Conservation (phyloP, 2,888 invertebrate species). For the Agrotis puta region DNA sequence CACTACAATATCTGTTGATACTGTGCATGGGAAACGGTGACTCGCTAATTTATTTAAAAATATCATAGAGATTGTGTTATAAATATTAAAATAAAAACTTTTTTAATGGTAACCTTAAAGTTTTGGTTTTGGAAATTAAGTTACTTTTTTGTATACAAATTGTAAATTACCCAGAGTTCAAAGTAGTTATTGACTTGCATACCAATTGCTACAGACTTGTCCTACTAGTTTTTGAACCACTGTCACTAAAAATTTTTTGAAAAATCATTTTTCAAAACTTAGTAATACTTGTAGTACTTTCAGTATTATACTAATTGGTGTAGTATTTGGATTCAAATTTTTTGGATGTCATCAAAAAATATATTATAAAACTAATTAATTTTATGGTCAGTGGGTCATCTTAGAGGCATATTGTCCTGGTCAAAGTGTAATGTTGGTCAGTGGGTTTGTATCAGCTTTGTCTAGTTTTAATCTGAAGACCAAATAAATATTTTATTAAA, state of each 20-base stretch:
- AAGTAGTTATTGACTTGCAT: conserved; percentile 22
- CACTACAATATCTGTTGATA: conserved; percentile 67
- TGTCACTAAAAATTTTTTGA: neutral
- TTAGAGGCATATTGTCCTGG: no score
- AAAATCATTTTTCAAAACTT: neutral
- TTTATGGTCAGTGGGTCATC: no score
- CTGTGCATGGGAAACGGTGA: conserved; percentile 27
- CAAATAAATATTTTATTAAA: neutral
- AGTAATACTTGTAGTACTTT: neutral
- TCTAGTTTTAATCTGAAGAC: neutral
- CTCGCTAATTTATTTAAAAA: neutral
- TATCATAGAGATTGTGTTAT: neutral
- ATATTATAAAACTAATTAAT: no score
- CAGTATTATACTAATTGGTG: neutral
- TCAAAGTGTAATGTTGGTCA: no score
- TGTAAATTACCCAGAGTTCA: conserved; percentile 21
- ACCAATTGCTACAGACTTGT: conserved; percentile 3
- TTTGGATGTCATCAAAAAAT: no score
- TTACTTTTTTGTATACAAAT: conserved; percentile 6
- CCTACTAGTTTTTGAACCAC: conserved; percentile 27
- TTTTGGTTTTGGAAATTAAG: conserved; percentile 7
- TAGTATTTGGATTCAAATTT: neutral
- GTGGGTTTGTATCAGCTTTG: no score
- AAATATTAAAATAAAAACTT: conserved; percentile 18
- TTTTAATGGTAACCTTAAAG: neutral